These are phyloP conservation scores for Agrochola lychnidis DNA, from an alignment of 2,888 invertebrate species.

Conservation along the genomic window DNA sequence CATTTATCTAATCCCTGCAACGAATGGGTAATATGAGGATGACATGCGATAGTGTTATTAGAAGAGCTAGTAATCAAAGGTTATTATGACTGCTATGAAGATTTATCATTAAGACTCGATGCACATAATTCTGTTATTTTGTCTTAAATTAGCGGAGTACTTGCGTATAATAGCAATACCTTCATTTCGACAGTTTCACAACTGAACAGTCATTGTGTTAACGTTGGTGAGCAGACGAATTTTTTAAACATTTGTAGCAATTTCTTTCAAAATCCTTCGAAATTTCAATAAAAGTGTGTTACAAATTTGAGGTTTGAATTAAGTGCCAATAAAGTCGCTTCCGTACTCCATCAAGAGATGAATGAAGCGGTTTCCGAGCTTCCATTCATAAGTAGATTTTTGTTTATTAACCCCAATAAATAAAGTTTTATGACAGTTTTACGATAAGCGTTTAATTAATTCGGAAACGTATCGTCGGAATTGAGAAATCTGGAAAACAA, in stretches of 20 bases:
- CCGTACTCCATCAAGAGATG: neutral
- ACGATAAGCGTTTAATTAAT: conserved; percentile 21
- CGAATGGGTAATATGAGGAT: neutral
- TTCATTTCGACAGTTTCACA: neutral
- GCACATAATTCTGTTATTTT: neutral
- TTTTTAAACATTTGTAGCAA: neutral
- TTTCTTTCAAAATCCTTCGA: too few species aligned
- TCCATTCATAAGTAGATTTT: conserved; percentile 11
- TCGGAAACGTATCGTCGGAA: neutral
- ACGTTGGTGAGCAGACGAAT: neutral
- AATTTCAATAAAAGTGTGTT: neutral
- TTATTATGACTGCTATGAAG: neutral
- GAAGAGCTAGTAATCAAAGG: neutral
- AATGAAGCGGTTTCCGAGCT: neutral
- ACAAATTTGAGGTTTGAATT: neutral
- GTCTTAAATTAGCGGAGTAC: neutral
- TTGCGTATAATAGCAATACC: neutral
- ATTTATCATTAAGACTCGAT: neutral
- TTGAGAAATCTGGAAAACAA: neutral
- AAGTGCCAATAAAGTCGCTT: neutral
- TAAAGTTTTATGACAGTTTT: conserved; percentile 15
- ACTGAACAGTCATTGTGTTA: neutral
- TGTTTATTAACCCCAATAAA: conserved; percentile 22
- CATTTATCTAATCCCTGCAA: neutral
- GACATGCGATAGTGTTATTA: neutral